Evolutionary conservation across 1,140 invertebrate species (phyloP).

Genomic region (Drosophila murphyi): DNA sequence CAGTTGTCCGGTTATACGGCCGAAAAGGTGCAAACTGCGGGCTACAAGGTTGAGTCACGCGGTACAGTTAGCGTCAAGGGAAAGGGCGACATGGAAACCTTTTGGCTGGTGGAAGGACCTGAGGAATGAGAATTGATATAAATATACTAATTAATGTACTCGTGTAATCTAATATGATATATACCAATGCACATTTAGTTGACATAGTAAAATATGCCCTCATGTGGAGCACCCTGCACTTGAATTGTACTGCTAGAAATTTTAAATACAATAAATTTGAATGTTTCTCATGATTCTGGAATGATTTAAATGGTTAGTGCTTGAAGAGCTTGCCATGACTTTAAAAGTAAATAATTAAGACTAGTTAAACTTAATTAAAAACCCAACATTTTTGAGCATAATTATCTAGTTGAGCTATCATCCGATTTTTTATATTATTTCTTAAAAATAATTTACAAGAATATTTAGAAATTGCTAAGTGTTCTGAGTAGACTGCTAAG

Average conservation of each 20-base stretch:
- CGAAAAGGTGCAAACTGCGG: conserved; percentile 79
- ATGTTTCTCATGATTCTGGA: neutral
- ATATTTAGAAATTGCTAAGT: no score
- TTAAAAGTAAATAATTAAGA: no score
- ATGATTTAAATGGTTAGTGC: neutral
- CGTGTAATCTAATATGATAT: neutral
- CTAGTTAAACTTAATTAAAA: no score
- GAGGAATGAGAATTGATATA: conserved; percentile 10
- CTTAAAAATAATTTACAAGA: no score
- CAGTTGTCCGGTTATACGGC: conserved; percentile 83
- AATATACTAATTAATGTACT: neutral
- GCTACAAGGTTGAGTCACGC: conserved; percentile 88
- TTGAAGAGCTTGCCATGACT: neutral
- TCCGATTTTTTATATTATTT: no score
- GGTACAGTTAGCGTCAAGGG: conserved; percentile 92
- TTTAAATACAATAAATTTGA: conserved; percentile 44
- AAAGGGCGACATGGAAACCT: conserved; percentile 95
- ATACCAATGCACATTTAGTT: neutral
- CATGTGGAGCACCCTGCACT: conserved; percentile 45
- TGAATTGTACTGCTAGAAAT: conserved; percentile 22
- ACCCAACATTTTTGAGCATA: no score
- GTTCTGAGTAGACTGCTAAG: no score
- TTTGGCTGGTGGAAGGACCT: conserved; percentile 88
- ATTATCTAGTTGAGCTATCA: no score
- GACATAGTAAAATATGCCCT: neutral